phyloP scores from a whole-genome alignment of 2,888 invertebrate genomes.

The Melipona beecheii region DNA sequence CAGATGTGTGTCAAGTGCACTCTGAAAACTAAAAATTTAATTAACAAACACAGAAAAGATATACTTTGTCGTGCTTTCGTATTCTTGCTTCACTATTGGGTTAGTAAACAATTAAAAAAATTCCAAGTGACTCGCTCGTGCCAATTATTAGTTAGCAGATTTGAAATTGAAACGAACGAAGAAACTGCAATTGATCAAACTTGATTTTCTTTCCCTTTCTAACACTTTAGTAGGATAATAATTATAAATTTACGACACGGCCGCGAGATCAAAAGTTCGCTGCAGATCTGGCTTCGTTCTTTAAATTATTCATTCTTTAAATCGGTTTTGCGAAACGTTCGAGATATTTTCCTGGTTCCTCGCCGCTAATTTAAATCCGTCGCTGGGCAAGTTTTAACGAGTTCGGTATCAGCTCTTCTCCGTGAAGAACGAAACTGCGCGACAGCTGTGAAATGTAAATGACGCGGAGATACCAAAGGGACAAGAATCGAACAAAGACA shows the following conservation, averaged over 20 bases:
- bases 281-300: constrained; percentile 9
- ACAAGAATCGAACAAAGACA: constrained; percentile 34
- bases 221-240: background rate
- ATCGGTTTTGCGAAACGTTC: constrained; percentile 40
- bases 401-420: constrained; percentile 64
- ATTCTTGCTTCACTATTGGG: too few relatives aligned
- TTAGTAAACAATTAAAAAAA: too few relatives aligned
- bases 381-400: constrained; percentile 75
- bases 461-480: constrained; percentile 33
- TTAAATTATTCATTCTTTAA: constrained; percentile 48
- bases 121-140: too few relatives aligned
- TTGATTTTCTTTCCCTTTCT: too few relatives aligned
- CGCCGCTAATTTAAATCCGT: constrained; percentile 67
- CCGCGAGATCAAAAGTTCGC: constrained; percentile 20
- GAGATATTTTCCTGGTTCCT: constrained; percentile 38
- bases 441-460: constrained; percentile 60
- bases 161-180: too few relatives aligned
- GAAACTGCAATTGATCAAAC: too few relatives aligned
- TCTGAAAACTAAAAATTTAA: too few relatives aligned
- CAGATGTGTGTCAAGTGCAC: too few relatives aligned
- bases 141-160: too few relatives aligned
- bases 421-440: constrained; percentile 48
- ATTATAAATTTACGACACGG: constrained; percentile 8
- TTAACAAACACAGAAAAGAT: too few relatives aligned
- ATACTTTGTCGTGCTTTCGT: too few relatives aligned